Evolutionary conservation across 2,113 vertebrate species (phyloP), one percentile per base, ranked within the genome.

Genomic region (Halichoeres trimaculatus): DNA sequence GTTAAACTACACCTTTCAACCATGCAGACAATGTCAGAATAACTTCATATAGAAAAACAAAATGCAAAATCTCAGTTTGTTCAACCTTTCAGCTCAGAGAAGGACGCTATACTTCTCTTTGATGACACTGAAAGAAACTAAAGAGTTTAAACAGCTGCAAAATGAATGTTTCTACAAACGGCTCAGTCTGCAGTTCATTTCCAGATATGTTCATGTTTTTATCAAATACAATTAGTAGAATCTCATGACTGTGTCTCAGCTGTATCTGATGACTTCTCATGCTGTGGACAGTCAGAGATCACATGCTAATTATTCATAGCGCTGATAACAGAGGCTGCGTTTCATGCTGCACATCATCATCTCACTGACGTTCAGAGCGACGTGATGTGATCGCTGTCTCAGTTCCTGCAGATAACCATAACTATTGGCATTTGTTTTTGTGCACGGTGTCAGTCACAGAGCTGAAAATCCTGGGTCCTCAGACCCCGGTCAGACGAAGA

Each of bases 281-380:
- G 51, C 20, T 76, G 24, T 8, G 61, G 50, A 63, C 41, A 62
- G 75, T 68, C 70, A 68, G 20, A 19, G 52, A 83, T 77, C 78
- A 85, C 76, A 81, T 81, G 78, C 80, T 41, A 67, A 83, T 79
- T 62, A 64, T 71, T 53, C 17, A 45, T 19, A 17, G 14, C 43
- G 6, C 67, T 56, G 57, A 87, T 65, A 83, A 76, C 23, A 67
- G 64, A 64, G 20, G 41, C 22, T 48, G 16, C 36, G 23, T 69
- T 63, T 76, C n/a, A 35, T 55, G 45, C 71, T 45, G 51, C 36
- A 24, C 16, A 30, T 34, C 36, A 74, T 58, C 23, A 69, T 63
- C 1, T 67, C 20, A 84, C 69, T 58, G 48, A 22, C 1, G 3
- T 10, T 54, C 47, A 67, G 67, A 26, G 64, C 63, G 35, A 26